These are phyloP conservation scores for Strix uralensis DNA, from an alignment of 2,113 vertebrate genomes.

Conservation along the genomic window DNA sequence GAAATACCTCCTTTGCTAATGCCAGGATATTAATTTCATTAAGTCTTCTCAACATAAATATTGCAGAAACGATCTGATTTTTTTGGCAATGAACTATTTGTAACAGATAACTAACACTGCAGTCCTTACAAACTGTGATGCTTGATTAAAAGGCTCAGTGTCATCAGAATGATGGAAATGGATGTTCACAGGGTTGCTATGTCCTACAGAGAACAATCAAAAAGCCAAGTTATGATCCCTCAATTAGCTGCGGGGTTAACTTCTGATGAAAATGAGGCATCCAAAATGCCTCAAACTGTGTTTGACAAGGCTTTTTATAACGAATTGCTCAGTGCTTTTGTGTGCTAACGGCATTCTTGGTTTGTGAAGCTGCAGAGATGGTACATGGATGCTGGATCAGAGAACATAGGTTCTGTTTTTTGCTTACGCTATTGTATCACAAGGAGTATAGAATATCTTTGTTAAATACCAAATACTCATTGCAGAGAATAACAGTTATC, in stretches of 20 bases:
- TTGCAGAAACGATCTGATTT: neutral
- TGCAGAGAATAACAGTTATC: fast-evolving
- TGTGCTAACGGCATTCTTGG: neutral
- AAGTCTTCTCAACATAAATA: neutral
- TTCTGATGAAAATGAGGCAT: neutral
- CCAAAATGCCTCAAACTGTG: neutral
- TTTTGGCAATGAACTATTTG: neutral
- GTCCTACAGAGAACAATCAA: conserved; percentile 16
- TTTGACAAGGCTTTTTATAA: neutral
- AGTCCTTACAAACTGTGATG: neutral
- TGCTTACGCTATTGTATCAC: neutral
- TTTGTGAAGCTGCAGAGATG: neutral
- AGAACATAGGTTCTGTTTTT: no score
- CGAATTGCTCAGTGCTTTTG: neutral
- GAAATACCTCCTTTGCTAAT: neutral
- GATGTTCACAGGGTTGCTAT: neutral
- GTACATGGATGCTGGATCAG: fast-evolving
- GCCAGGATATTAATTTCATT: neutral
- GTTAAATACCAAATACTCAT: fast-evolving
- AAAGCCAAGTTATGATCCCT: neutral
- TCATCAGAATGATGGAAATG: neutral
- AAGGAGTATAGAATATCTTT: neutral
- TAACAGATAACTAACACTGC: neutral
- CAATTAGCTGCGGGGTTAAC: conserved; percentile 1
- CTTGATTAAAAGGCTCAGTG: neutral